Conservation (phyloP, 2,888 invertebrate genomes). For the Perithous albicinctus region DNA sequence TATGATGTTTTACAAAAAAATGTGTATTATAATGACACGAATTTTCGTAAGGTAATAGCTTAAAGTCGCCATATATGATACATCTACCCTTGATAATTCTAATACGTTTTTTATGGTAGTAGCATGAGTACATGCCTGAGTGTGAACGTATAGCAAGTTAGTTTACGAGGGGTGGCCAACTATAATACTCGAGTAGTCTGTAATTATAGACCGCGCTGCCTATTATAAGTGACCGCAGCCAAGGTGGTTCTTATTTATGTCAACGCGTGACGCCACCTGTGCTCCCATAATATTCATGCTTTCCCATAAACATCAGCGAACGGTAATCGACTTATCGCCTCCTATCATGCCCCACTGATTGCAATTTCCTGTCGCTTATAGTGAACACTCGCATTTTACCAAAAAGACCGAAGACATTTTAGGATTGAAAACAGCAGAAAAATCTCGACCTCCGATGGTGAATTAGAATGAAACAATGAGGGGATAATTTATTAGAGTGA, state of each 20-base stretch:
- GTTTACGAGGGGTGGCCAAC: constrained; percentile 57
- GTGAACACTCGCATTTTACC: neutral
- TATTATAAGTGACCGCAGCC: constrained; percentile 46
- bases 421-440: constrained; percentile 3
- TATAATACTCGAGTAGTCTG: constrained; percentile 55
- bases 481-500: neutral
- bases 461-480: neutral
- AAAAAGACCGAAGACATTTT: constrained; percentile 15
- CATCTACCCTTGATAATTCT: too few species aligned
- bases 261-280: too few species aligned
- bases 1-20: too few species aligned
- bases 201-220: constrained; percentile 59
- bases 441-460: neutral
- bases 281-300: constrained; percentile 64
- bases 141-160: constrained; percentile 51
- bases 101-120: constrained; percentile 30
- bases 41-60: too few species aligned
- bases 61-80: too few species aligned
- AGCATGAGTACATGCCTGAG: constrained; percentile 10
- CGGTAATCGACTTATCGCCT: constrained; percentile 31
- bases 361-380: constrained; percentile 28
- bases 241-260: constrained; percentile 65
- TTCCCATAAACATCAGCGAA: constrained; percentile 44
- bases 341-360: neutral
- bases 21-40: too few species aligned